Evolutionary conservation across 2,888 invertebrate genomes (phyloP).

Genomic region (Lepidonotus clava): DNA sequence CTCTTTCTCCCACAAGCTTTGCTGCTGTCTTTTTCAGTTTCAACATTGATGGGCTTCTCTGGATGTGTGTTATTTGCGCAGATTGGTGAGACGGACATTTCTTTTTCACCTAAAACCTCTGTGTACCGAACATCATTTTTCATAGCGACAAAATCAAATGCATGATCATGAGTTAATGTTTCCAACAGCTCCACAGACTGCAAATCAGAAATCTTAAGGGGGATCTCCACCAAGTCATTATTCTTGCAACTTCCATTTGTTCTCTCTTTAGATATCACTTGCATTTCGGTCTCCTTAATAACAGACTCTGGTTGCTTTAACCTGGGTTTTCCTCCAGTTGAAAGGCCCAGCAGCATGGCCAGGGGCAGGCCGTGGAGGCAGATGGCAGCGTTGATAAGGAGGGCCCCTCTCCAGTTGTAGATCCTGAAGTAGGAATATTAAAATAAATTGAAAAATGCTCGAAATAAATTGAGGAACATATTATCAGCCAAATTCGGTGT

Average conservation of each 20-base stretch:
- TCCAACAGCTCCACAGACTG: neutral
- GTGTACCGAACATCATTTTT: neutral
- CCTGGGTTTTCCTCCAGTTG: neutral
- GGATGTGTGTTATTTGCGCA: neutral
- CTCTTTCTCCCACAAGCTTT: too few relatives aligned
- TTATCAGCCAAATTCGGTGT: too few relatives aligned
- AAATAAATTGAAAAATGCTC: too few relatives aligned
- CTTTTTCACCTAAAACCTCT: neutral
- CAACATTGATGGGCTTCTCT: neutral
- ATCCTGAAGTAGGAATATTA: too few relatives aligned
- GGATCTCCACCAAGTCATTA: neutral
- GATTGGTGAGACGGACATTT: neutral
- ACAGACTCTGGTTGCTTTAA: neutral
- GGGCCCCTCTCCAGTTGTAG: neutral
- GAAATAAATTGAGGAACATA: too few relatives aligned
- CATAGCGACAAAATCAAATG: too few relatives aligned
- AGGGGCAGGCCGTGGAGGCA: neutral
- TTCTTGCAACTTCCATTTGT: too few relatives aligned
- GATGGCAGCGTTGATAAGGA: neutral
- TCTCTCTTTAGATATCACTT: too few relatives aligned
- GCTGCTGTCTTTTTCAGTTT: too few relatives aligned
- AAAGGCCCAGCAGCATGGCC: neutral
- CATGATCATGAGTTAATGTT: neutral
- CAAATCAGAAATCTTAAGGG: neutral
- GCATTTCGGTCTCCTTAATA: neutral